These are phyloP conservation scores for Strix uralensis DNA, from an alignment of 2,113 vertebrate genomes.

Conservation along the genomic window DNA sequence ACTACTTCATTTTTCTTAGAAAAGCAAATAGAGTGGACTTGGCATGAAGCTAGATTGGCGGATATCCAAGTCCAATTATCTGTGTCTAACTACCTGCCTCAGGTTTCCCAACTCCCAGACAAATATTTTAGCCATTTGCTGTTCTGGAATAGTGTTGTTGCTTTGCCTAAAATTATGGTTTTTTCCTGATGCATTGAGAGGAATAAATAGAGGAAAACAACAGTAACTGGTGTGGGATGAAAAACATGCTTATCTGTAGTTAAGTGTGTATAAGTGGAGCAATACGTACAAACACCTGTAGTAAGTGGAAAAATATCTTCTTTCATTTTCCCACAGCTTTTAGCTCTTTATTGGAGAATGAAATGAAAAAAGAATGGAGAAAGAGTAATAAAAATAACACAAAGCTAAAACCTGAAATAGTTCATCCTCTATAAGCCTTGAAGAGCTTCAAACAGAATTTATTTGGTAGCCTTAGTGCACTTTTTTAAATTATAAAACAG, in stretches of 20 bases:
- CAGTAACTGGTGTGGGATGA: background rate
- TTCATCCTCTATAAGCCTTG: background rate
- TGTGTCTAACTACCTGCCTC: background rate
- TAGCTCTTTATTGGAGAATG: background rate
- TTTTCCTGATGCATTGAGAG: background rate
- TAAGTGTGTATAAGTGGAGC: background rate
- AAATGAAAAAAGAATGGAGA: background rate
- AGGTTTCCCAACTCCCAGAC: background rate
- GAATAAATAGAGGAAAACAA: background rate
- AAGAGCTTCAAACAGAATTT: conserved; percentile 16
- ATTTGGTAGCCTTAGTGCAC: background rate
- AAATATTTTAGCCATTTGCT: background rate
- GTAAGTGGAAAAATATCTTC: background rate
- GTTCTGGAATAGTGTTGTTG: background rate
- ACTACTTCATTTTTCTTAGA: background rate
- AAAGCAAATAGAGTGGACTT: background rate
- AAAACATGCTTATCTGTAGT: background rate
- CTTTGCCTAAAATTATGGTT: background rate
- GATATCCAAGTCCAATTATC: background rate
- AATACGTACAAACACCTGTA: background rate
- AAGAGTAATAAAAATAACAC: background rate
- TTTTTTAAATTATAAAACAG: background rate
- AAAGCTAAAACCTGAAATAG: background rate
- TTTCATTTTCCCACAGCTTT: background rate
- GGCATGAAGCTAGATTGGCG: background rate